Conservation (phyloP, 2,797 vertebrate genomes). For the Anomalospiza imberbis region DNA sequence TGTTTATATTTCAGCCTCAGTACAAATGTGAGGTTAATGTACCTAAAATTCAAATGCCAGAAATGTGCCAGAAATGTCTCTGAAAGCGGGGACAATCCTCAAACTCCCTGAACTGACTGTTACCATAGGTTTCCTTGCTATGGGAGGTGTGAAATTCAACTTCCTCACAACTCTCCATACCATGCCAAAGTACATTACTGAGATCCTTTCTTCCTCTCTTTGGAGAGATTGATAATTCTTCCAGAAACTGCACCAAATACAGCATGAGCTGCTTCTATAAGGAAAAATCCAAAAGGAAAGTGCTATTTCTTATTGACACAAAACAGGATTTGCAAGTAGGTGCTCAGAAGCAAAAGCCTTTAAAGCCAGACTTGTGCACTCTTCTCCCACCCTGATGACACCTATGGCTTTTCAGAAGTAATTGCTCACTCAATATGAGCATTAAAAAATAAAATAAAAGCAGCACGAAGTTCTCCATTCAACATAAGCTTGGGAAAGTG, state of each 20-base stretch:
- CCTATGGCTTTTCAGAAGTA: neutral
- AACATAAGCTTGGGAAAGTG: constrained; percentile 19
- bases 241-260: neutral
- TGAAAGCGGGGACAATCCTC: neutral
- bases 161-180: neutral
- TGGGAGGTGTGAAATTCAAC: neutral
- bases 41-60: neutral
- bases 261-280: neutral
- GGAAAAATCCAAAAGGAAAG: neutral
- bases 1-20: neutral
- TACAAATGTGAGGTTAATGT: neutral
- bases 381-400: neutral
- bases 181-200: constrained; percentile 7
- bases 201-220: neutral
- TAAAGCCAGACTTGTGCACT: neutral
- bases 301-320: neutral
- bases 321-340: neutral
- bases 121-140: neutral
- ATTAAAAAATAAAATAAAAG: constrained; percentile 19
- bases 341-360: neutral
- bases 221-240: neutral
- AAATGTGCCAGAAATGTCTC: neutral
- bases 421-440: neutral
- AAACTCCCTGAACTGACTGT: neutral
- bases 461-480: neutral